Base-by-base conservation (phyloP, 2,888 invertebrate species). In the Chymomyza procnemis region DNA sequence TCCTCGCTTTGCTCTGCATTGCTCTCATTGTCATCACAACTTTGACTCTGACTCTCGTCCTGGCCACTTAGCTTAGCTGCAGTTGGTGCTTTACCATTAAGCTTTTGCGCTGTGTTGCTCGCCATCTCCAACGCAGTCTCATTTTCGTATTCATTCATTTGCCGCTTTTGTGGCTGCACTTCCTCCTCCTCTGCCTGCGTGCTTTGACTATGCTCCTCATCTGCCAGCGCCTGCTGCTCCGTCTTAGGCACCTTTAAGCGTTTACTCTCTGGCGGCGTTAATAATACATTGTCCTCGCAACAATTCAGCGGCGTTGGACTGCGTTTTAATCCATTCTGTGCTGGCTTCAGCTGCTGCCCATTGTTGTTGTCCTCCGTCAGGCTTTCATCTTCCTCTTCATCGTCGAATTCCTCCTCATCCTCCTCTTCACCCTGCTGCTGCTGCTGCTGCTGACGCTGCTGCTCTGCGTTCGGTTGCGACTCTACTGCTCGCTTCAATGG, bases 401-500 rank as follows among this genome's bases (percentile, higher is more conserved):
- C 54, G 57, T 70, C 55, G 50, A 66, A 59, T 26, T 57, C 54
- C 63, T 67, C 74, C 6, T 68, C 76, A 16, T 73, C 63, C 18
- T 70, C 66, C 9, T 79, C 55, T 22, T 26, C 6, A n/a, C n/a
- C n/a, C n/a, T n/a, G n/a, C n/a, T n/a, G n/a, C n/a, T n/a, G n/a
- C n/a, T n/a, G n/a, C n/a, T n/a, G n/a, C n/a, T n/a, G n/a, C n/a
- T n/a, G n/a, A n/a, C n/a, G n/a, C n/a, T n/a, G n/a, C 18, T 70
- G 65, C 9, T 79, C 55, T 22, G 4, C 6, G 18, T 12, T 26
- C 26, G 58, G 16, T 61, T 69, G 22, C 22, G n/a, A 30, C 19
- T 73, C 78, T 18, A 85, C 64, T 58, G 80, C 69, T 18, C 76
- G 87, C 69, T 85, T 86, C 22, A 74, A 77, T 69, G 85, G 82